A percentile compares a stretch with the other conserved stretches of the same genome.
These are phyloP conservation scores for Bostrychus sinensis DNA, from an alignment of 2,113 vertebrate genomes.

Conservation along the genomic window DNA sequence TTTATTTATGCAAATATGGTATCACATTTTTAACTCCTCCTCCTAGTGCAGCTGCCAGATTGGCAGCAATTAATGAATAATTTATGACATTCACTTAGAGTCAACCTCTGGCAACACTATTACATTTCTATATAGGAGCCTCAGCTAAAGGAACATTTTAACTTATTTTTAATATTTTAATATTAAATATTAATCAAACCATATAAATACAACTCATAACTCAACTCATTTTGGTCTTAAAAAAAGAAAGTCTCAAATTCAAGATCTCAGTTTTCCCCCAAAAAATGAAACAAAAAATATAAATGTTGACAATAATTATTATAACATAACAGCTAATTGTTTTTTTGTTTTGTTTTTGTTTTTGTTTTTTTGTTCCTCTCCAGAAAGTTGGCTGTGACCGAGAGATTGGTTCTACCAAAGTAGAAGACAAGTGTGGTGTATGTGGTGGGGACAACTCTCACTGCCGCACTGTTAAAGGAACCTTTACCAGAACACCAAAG, in stretches of 20 bases:
- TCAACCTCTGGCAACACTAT: not conserved
- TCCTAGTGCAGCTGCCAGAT: not conserved
- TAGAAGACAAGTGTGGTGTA: conserved; percentile 94
- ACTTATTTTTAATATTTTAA: no score
- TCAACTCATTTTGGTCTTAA: no score
- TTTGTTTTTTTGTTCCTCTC: not conserved
- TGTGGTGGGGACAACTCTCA: conserved; percentile 97
- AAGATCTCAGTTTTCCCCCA: no score
- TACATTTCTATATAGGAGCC: not conserved
- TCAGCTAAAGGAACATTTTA: conserved; percentile 9
- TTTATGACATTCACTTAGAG: not conserved
- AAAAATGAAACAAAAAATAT: no score
- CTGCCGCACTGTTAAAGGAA: conserved; percentile 94
- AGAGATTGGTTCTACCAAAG: conserved; percentile 92
- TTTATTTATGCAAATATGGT: not conserved
- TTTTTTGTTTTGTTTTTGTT: no score
- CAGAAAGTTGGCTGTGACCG: conserved; percentile 97
- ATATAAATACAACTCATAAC: no score
- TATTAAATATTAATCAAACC: no score
- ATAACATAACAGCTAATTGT: no score
- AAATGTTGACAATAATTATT: no score
- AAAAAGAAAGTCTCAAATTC: no score
- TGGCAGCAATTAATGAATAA: not conserved
- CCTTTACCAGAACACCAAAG: conserved; percentile 91
- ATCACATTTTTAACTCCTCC: not conserved